These are phyloP conservation scores for Fringilla coelebs DNA, from an alignment of 2,797 vertebrate genomes.

Conservation along the genomic window DNA sequence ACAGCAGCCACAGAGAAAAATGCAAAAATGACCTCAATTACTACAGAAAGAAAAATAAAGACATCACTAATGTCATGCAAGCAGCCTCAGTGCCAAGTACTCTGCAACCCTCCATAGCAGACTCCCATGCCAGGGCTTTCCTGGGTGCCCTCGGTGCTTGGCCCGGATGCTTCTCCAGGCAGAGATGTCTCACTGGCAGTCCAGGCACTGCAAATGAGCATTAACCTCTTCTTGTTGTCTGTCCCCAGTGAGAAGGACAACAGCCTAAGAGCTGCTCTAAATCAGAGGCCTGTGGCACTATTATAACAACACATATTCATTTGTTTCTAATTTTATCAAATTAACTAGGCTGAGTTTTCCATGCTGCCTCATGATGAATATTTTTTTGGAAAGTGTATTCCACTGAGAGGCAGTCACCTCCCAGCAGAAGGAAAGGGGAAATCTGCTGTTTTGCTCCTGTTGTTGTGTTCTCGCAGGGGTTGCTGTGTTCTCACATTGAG, in stretches of 20 bases:
- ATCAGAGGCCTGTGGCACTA: not conserved
- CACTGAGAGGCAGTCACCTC: not conserved
- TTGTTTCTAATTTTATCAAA: slow-evolving; percentile 35
- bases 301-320: not conserved
- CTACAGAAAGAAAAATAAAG: not conserved
- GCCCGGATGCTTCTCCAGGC: not conserved
- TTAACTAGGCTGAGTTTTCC: slow-evolving; percentile 12
- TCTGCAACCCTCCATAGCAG: fast-evolving
- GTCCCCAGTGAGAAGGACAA: not conserved
- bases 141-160: not conserved
- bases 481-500: no score
- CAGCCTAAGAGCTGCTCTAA: not conserved
- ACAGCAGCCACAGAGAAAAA: not conserved
- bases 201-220: not conserved
- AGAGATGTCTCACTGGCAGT: not conserved
- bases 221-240: not conserved
- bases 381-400: not conserved
- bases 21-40: not conserved
- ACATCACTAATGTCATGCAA: not conserved
- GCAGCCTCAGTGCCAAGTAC: not conserved
- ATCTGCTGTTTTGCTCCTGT: not conserved
- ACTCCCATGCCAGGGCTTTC: not conserved
- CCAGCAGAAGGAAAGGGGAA: not conserved
- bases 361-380: not conserved
- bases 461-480: not conserved